Conservation (phyloP, 1,140 invertebrate species). For the Maconellicoccus hirsutus region DNA sequence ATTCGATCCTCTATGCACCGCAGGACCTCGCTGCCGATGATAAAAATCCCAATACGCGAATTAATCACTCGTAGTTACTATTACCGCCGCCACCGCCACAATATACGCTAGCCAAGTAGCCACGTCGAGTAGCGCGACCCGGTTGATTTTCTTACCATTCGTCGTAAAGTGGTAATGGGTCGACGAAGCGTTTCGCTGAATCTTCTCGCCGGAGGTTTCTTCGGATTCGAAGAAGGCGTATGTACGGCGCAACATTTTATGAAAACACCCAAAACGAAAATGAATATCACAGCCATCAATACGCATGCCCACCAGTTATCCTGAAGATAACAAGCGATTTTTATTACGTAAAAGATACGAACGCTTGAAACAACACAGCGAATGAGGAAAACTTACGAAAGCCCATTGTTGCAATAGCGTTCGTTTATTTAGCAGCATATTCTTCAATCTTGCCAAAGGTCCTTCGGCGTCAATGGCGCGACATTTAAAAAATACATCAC, state of each 20-base stretch:
- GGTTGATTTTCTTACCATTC: slow-evolving; percentile 49
- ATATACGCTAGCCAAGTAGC: not conserved
- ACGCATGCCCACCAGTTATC: slow-evolving; percentile 96
- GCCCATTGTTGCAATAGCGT: slow-evolving; percentile 86
- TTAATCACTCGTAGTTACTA: no score
- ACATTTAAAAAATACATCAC: slow-evolving; percentile 96
- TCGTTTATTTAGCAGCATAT: slow-evolving; percentile 84
- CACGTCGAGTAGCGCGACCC: slow-evolving; percentile 12
- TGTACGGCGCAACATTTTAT: slow-evolving; percentile 99
- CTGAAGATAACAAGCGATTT: slow-evolving; percentile 38
- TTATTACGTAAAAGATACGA: no score
- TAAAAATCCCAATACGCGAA: slow-evolving; percentile 23
- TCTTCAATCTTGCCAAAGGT: slow-evolving; percentile 89
- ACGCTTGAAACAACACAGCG: not conserved
- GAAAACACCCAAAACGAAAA: slow-evolving; percentile 95
- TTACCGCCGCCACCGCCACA: slow-evolving; percentile 20
- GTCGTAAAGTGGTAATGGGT: slow-evolving; percentile 75
- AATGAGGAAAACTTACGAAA: slow-evolving; percentile 43
- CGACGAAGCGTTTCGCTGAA: slow-evolving; percentile 75
- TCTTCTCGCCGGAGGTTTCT: slow-evolving; percentile 71
- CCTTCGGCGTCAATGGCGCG: slow-evolving; percentile 96
- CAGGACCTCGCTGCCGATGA: not conserved
- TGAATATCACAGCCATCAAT: slow-evolving; percentile 76
- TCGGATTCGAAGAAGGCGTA: slow-evolving; percentile 94
- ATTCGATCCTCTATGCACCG: not conserved